Evolutionary conservation across 2,888 invertebrate genomes (phyloP), one percentile per base, ranked within the genome.

Genomic region (Eupelmus urozonus): DNA sequence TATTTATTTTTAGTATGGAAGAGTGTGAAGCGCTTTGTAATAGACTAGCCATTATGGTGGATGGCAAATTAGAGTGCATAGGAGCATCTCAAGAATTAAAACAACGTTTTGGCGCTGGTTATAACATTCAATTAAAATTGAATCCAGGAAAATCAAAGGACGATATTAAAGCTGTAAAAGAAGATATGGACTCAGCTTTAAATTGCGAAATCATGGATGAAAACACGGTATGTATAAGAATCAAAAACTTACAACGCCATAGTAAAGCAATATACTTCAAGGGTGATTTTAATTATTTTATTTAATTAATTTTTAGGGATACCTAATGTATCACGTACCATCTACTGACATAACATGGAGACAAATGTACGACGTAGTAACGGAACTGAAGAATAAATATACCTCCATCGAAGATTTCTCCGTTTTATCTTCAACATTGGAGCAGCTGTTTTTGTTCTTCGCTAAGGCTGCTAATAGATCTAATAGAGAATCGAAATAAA

Each of bases 1-100:
- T 34, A 34, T 34, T 5, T 5, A 34, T 34, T 76, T 76, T 74
- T 85, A 96, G 96, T 85, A 96, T 96, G 96, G 96, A 96, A 88
- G 96, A 96, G 91, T 96, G 96, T 91, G 96, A 96, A 87, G 94
- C 94, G 34, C 91, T 96, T 29, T 96, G 96, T 87, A 92, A 93
- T 71, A 92, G 95, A 77, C 90, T 96, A 81, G 95, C 93, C 0
- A 95, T 96, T 77, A 93, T 96, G 95, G 92, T 93, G 0, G 91
- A 91, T 81, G 96, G 96, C 0, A 91, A 92, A 84, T 90, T 96
- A 83, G 92, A 93, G 81, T 96, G 96, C 86, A 91, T 96, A 60
- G 96, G 96, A 72, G 92, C 93, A 79, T 93, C 94, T 80, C 93
- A 94, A 81, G 93, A 93, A 80, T 91, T 96, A 82, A 95, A 96